Conservation (phyloP, 2,888 invertebrate species). For the Agrotis clavis region DNA sequence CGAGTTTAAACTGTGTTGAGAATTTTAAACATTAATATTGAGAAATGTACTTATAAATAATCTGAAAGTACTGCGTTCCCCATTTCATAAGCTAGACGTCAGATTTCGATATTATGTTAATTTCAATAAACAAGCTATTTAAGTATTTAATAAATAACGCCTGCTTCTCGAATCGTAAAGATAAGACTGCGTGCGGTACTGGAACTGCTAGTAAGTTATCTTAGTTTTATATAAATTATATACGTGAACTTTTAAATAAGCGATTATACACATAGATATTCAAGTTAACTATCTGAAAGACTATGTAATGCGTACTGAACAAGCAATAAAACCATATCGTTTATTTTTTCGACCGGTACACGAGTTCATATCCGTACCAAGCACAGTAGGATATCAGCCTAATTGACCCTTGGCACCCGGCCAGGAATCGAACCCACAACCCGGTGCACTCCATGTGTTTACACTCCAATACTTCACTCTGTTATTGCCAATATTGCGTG, state of each 20-base stretch:
- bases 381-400: slow-evolving; percentile 51
- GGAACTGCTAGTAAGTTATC: too few species aligned
- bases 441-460: slow-evolving; percentile 48
- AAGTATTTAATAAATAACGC: background rate
- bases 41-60: background rate
- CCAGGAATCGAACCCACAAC: slow-evolving; percentile 58
- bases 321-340: slow-evolving; percentile 25
- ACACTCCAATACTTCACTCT: slow-evolving; percentile 38
- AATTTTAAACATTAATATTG: too few species aligned
- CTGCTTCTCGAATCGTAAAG: too few species aligned
- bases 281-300: background rate
- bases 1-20: too few species aligned
- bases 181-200: too few species aligned
- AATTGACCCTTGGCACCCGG: slow-evolving; percentile 54
- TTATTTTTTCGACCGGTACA: slow-evolving; percentile 16
- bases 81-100: background rate
- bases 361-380: slow-evolving; percentile 47
- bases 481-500: slow-evolving; percentile 52
- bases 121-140: background rate
- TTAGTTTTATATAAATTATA: too few species aligned
- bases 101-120: too few species aligned
- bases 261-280: background rate
- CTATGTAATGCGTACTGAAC: background rate
- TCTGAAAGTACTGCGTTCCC: background rate
- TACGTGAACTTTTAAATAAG: too few species aligned